These are phyloP conservation scores for Marmota monax DNA, from an alignment of 2,113 vertebrate species.

Conservation along the genomic window DNA sequence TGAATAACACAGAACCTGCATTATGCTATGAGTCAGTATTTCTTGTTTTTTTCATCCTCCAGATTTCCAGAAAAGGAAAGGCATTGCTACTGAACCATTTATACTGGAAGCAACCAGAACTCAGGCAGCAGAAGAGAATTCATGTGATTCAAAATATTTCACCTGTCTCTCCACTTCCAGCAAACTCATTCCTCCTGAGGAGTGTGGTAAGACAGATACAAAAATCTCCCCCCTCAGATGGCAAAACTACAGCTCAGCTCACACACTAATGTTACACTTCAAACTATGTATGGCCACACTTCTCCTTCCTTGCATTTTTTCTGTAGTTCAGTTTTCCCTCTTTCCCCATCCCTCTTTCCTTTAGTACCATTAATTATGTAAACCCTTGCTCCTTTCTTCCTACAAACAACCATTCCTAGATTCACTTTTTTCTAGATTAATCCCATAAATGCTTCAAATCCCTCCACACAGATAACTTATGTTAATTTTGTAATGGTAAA, in stretches of 20 bases:
- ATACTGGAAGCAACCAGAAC: accelerated
- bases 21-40: background rate
- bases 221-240: too few species aligned
- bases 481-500: background rate
- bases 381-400: background rate
- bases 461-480: background rate
- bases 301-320: too few species aligned
- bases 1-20: too few species aligned
- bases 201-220: background rate
- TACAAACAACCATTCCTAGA: background rate
- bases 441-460: background rate
- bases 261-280: too few species aligned
- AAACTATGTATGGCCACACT: too few species aligned
- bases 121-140: background rate
- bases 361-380: background rate
- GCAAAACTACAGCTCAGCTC: too few species aligned
- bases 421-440: background rate
- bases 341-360: background rate
- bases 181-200: accelerated
- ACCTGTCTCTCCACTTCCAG: accelerated
- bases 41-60: background rate
- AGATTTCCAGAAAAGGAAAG: background rate
- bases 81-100: accelerated
- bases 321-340: too few species aligned
- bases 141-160: background rate